Base-by-base conservation (phyloP, 2,888 invertebrate species). In the Heliothis peltigera region DNA sequence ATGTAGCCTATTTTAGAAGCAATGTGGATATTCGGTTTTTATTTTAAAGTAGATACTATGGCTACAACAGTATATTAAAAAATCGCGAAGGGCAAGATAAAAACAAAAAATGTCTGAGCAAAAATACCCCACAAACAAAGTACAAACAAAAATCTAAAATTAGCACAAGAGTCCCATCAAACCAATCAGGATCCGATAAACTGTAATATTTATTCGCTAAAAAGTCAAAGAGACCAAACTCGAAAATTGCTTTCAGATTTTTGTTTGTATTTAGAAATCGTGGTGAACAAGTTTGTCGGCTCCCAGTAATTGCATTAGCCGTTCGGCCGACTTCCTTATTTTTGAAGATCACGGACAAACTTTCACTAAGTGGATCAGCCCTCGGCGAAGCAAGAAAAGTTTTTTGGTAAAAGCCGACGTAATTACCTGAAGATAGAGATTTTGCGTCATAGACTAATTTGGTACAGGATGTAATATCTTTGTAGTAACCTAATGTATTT, bases 261-360 rank as follows among this genome's bases (percentile, higher is more conserved):
- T 81, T 78, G 73, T 83, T 84, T 82, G 76, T 79, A 73, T 84
- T 81, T 82, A 71, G 73, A 73, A 77, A 70, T 75, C 69, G 69
- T 53, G 69, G 67, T 55, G 66, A 67, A 59, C 64, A 80, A 86
- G 80, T 81, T 84, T 70, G 51, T 77, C 64, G 63, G 61, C 82
- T 87, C 75, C 83, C 85, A 61, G 83, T 88, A 89, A 90, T 89
- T 87, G 84, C 85, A 83, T 90, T 89, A 90, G 84, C 77, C 80
- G 83, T 81, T 80, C 80, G 71, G 73, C 77, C 80, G 79, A 81
- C 78, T 87, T 86, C 81, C 85, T 83, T 86, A 88, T 89, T 87
- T 72, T 88, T 86, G 85, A 88, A 90, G 87, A 87, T 90, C 84
- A 86, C 69, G 75, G 80, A 69, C 76, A 68, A 89, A 90, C 81